A percentile compares a stretch with the other conserved stretches of the same genome.
These are phyloP conservation scores for Drosophila rellima DNA, from an alignment of 2,888 invertebrate species.

Conservation along the genomic window DNA sequence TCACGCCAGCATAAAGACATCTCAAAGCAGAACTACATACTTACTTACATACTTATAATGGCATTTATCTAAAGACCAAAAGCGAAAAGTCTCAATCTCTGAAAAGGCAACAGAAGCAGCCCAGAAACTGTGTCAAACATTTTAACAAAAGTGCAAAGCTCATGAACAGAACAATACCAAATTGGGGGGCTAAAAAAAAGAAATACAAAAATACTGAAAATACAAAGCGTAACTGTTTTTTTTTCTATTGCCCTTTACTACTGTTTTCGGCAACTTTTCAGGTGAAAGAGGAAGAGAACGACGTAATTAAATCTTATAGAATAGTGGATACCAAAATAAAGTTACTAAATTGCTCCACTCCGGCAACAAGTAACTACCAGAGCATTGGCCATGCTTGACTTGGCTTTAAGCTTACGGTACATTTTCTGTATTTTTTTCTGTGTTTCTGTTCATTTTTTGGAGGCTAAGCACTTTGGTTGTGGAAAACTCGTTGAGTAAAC, in stretches of 20 bases:
- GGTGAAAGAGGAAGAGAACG: slow-evolving; percentile 41
- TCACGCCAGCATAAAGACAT: slow-evolving; percentile 61
- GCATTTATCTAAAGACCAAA: slow-evolving; percentile 71
- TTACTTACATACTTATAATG: slow-evolving; percentile 64
- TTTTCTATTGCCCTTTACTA: slow-evolving; percentile 1
- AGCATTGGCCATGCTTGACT: slow-evolving; percentile 66
- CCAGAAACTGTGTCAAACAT: slow-evolving; percentile 77
- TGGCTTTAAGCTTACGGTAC: slow-evolving; percentile 57
- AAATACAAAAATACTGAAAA: slow-evolving; percentile 37
- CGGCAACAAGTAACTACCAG: slow-evolving; percentile 43
- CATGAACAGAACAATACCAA: slow-evolving; percentile 73
- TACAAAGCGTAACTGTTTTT: slow-evolving; percentile 75
- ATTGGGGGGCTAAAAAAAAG: slow-evolving; percentile 55
- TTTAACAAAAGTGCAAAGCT: slow-evolving; percentile 74
- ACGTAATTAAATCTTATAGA: slow-evolving; percentile 75
- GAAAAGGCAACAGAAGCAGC: slow-evolving; percentile 28
- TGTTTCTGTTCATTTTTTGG: slow-evolving; percentile 22
- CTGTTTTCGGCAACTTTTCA: slow-evolving; percentile 30
- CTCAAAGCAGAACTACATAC: slow-evolving; percentile 27
- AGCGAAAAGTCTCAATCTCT: slow-evolving; percentile 62
- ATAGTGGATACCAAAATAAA: slow-evolving; percentile 48
- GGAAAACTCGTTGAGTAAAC: slow-evolving; percentile 54
- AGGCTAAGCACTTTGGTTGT: slow-evolving; percentile 56
- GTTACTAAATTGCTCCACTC: slow-evolving; percentile 52
- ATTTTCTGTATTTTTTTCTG: slow-evolving; percentile 25